Evolutionary conservation across 2,888 invertebrate genomes (phyloP), one percentile per base, ranked within the genome.

Genomic region (Clusia tigrina): DNA sequence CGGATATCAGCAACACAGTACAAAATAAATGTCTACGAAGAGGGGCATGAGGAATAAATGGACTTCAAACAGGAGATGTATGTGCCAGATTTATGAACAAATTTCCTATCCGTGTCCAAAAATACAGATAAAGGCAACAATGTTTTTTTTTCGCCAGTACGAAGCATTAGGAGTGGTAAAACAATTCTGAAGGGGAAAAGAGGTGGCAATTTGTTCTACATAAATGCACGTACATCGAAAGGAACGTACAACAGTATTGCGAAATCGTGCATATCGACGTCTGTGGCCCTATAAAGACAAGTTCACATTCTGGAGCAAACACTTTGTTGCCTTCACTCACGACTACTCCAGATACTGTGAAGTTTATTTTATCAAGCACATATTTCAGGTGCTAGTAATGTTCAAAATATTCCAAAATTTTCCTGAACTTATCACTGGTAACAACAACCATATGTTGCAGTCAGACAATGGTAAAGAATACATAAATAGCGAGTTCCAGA

Each of bases 291-390:
- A 61, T 61, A 52, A 15, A 24, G 22, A 25, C 10, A 1, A 23
- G 15, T 6, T 59, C 52, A 18, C 25, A 38, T 23, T 32, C 23
- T 26, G 60, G 56, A 25, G 62, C 65, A 58, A 52, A 25, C 62
- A 58, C 46, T 62, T 63, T n/a, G 26, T 63, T 1, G 61, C 63
- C 18, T n/a, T n/a, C n/a, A 65, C 61, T 1, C 54, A 67, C 48
- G 58, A 65, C 2, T 42, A 53, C 17, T 61, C 52, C 9, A 58
- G 59, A 17, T 65, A 26, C 32, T 60, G 54, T 10, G 55, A 63
- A 61, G 26, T 63, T 0, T 48, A 38, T 15, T 65, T 63, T 42
- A 20, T 65, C 2, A 60, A 59, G 17, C 10, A 59, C 2, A 59
- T 53, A 37, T 52, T 38, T 2, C 32, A 53, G 2, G 59, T 59